A percentile compares a stretch with the other conserved stretches of the same genome.
phyloP scores from a whole-genome alignment of 2,113 vertebrate species.

The Siniperca chuatsi region DNA sequence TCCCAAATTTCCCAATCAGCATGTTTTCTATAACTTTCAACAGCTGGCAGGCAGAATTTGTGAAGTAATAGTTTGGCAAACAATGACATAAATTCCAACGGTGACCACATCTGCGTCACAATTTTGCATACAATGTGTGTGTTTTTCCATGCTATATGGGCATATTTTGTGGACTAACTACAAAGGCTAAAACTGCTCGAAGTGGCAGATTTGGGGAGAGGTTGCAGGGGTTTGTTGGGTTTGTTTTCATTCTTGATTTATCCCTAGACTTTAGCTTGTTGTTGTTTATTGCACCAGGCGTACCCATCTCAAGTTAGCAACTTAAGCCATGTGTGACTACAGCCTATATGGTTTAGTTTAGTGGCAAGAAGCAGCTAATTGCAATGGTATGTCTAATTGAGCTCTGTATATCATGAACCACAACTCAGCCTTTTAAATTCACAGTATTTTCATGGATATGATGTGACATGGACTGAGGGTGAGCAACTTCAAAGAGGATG shows the following conservation, averaged over 20 bases:
- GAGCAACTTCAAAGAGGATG: constrained; percentile 46
- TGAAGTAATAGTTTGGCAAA: constrained; percentile 12
- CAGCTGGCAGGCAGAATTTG: constrained; percentile 5
- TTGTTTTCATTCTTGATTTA: constrained; percentile 15
- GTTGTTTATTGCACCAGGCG: constrained; percentile 33
- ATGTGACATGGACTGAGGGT: constrained; percentile 37
- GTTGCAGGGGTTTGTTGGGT: background rate
- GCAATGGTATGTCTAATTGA: constrained; percentile 42
- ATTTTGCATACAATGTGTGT: background rate
- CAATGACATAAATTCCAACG: constrained; percentile 2
- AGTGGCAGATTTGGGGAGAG: background rate
- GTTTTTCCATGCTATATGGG: background rate
- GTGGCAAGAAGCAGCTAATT: constrained; percentile 46
- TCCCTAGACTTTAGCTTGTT: constrained; percentile 3
- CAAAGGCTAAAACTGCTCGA: constrained; percentile 4
- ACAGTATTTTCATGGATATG: constrained; percentile 28
- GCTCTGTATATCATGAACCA: constrained; percentile 55
- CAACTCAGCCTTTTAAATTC: constrained; percentile 41
- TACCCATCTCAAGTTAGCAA: background rate
- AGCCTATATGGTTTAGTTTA: constrained; percentile 56
- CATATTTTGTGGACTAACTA: constrained; percentile 22
- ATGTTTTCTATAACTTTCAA: constrained; percentile 20
- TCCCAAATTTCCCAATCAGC: constrained; percentile 18
- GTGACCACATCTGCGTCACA: background rate
- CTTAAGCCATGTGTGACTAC: constrained; percentile 21